Evolutionary conservation across 2,888 invertebrate species (phyloP).

Genomic region (Branchellion lobata): DNA sequence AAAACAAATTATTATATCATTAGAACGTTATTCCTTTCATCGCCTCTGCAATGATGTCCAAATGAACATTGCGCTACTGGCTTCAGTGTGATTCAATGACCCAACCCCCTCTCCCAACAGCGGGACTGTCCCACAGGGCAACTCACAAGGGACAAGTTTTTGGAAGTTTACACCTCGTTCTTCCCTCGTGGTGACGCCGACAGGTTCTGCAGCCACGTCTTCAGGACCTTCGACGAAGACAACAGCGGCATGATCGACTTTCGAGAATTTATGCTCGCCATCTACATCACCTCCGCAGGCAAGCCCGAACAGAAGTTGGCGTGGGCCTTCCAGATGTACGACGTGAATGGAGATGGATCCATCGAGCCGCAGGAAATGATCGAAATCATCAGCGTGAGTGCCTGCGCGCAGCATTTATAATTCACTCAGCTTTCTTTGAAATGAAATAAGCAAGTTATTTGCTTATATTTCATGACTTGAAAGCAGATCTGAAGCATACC

Average conservation of each 20-base stretch:
- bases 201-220: background rate
- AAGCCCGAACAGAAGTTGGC: constrained; percentile 61
- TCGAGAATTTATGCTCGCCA: constrained; percentile 5
- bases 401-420: background rate
- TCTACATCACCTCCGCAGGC: constrained; percentile 57
- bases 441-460: no score
- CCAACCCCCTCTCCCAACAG: no score
- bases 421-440: background rate
- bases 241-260: constrained; percentile 3
- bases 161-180: constrained; percentile 4
- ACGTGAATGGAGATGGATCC: constrained; percentile 62
- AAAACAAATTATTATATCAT: no score
- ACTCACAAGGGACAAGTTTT: background rate
- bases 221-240: background rate
- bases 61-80: no score
- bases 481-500: no score
- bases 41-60: no score
- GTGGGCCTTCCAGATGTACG: constrained; percentile 63
- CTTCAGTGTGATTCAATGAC: no score
- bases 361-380: constrained; percentile 62
- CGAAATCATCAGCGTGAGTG: constrained; percentile 60
- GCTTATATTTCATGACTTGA: no score
- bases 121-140: background rate
- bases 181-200: constrained; percentile 3
- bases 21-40: no score